phyloP scores from a whole-genome alignment of 2,797 vertebrate genomes.

The Gastrophryne carolinensis region DNA sequence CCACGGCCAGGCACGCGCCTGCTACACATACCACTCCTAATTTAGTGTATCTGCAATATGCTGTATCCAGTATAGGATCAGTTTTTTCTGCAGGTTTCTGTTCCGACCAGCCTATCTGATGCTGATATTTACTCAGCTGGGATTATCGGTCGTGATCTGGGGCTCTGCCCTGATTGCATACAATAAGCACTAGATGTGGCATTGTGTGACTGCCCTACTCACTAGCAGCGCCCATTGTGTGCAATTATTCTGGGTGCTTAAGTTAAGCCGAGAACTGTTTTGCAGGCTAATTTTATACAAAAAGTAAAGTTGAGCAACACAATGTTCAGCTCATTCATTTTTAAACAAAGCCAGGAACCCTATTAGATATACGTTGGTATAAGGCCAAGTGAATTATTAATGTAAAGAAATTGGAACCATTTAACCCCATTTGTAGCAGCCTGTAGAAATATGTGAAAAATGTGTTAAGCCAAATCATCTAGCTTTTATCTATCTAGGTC shows the following conservation, averaged over 20 bases:
- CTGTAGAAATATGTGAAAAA: no score
- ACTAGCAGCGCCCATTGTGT: conserved; percentile 20
- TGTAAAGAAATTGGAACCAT: background rate
- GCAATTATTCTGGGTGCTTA: background rate
- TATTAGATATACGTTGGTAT: background rate
- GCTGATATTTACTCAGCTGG: conserved; percentile 2
- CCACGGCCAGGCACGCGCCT: no score
- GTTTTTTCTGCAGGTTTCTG: background rate
- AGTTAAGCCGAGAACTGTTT: background rate
- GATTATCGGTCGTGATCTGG: background rate
- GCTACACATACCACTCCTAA: no score
- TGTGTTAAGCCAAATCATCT: no score
- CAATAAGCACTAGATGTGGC: background rate
- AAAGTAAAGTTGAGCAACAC: background rate
- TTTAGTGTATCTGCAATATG: no score
- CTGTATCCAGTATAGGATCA: background rate
- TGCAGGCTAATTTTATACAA: background rate
- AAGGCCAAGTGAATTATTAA: background rate
- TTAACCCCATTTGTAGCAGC: background rate
- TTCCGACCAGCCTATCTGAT: background rate
- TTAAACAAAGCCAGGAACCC: background rate
- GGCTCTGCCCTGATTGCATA: background rate
- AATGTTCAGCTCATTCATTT: conserved; percentile 5
- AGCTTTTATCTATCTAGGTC: no score
- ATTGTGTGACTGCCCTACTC: conserved; percentile 8